These are phyloP conservation scores for Gephyroberyx darwinii DNA, from an alignment of 2,797 vertebrate genomes.

Conservation along the genomic window DNA sequence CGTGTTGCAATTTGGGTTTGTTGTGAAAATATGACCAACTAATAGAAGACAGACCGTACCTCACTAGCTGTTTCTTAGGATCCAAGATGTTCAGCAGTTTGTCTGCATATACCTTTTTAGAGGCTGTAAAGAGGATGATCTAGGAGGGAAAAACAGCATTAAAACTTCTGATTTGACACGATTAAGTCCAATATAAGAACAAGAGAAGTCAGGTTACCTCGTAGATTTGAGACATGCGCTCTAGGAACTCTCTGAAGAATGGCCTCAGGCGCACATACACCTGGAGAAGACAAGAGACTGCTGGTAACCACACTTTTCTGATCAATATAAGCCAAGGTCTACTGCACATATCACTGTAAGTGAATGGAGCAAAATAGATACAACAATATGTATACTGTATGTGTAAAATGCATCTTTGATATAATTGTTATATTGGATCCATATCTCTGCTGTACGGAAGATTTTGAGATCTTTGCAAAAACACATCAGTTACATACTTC, in stretches of 20 bases:
- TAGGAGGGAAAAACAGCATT: conserved; percentile 53
- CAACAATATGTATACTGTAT: no score
- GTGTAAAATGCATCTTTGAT: no score
- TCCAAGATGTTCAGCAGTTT: conserved; percentile 99
- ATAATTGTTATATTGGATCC: no score
- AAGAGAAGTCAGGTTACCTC: conserved; percentile 83
- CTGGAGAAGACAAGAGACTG: conserved; percentile 71
- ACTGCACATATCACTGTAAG: neutral
- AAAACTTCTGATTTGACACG: neutral
- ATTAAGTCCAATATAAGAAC: neutral
- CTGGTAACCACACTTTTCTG: neutral
- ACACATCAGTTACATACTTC: neutral
- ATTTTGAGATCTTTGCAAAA: no score
- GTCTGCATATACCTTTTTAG: conserved; percentile 99
- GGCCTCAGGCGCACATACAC: conserved; percentile 97
- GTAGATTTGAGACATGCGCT: conserved; percentile 99
- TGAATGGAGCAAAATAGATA: no score
- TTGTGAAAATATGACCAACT: neutral
- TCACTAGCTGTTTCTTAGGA: conserved; percentile 98
- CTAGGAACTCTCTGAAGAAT: conserved; percentile 98
- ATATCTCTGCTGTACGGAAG: no score
- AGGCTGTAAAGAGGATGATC: conserved; percentile 99
- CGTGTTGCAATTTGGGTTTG: neutral
- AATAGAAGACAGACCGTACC: conserved; percentile 77
- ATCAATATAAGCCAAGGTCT: neutral